Base-by-base conservation (phyloP, 2,888 invertebrate genomes). In the Pheosia tremula region DNA sequence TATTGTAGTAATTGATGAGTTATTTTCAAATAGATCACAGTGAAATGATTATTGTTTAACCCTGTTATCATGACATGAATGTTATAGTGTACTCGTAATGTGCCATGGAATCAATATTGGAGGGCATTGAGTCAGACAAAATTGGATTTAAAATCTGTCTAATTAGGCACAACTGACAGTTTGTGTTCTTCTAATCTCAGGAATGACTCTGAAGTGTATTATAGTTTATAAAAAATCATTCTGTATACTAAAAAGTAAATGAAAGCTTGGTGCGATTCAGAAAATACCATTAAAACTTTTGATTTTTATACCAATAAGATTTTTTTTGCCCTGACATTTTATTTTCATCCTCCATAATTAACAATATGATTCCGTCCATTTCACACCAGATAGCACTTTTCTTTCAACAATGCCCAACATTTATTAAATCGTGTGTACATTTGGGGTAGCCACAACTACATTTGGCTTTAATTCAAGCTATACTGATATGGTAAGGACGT, bases 201-300 rank as follows among this genome's bases (percentile, higher is more conserved):
- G 81, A 82, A 79, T 84, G 85, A 87, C 82, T 89, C 86, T 77
- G 83, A 89, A 89, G 74, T 91, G 87, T 90, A 90, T 86, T 90
- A 90, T 91, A 91, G 86, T 90, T 91, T 87, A 85, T 87, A 91
- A 88, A 91, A 91, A 88, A 91, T 89, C 89, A 90, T 88, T 90
- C 92, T 92, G 93, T 93, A 91, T 93, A 93, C 91, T 93, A 91
- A 93, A 93, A 93, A 89, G 89, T 93, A 91, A 91, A 91, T 91
- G 92, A 90, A 93, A 91, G 93, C 93, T 93, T 93, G 93, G 93
- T 93, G 93, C 93, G 93, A 93, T 93, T 92, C 92, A 91, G 93
- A 92, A 93, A 93, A 93, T 92, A 93, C 93, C 93, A 93, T 93
- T 93, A 93, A 93, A 93, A 93, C 93, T 93, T 93, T 93, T 93